Percentiles rank a stretch among this genome's conserved stretches.
Conservation (phyloP, 2,888 invertebrate species). For the Amphiduros pacificus region DNA sequence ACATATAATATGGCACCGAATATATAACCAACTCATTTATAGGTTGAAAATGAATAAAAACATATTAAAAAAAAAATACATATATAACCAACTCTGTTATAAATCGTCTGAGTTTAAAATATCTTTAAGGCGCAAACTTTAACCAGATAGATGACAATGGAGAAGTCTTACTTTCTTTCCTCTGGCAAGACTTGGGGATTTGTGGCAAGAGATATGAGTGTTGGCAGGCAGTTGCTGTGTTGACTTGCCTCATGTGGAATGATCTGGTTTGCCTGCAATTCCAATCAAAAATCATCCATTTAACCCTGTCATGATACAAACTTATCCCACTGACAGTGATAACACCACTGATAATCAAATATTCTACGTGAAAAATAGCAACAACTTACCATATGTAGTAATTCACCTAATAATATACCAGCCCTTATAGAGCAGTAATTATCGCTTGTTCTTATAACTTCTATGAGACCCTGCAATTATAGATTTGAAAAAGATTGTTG, state of each 20-base stretch:
- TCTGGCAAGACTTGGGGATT: constrained; percentile 61
- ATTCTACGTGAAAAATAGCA: background rate
- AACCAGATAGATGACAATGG: too few relatives aligned
- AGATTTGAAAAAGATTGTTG: background rate
- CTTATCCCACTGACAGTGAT: too few relatives aligned
- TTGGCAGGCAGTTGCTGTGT: constrained; percentile 80
- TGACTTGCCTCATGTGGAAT: constrained; percentile 86
- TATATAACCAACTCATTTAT: too few relatives aligned
- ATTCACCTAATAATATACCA: constrained; percentile 84
- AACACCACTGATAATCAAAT: too few relatives aligned
- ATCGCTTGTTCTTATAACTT: constrained; percentile 83
- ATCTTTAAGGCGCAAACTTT: too few relatives aligned
- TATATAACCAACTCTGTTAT: too few relatives aligned
- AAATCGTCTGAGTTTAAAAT: too few relatives aligned
- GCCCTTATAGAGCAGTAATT: constrained; percentile 88
- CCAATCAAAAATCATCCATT: too few relatives aligned
- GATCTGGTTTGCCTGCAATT: constrained; percentile 61
- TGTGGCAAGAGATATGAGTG: constrained; percentile 69
- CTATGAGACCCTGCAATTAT: constrained; percentile 72
- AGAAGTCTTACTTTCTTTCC: constrained; percentile 43
- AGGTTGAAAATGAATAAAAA: too few relatives aligned
- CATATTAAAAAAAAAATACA: too few relatives aligned
- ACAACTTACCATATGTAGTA: constrained; percentile 74
- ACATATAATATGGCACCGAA: too few relatives aligned
- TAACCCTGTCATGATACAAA: too few relatives aligned